Evolutionary conservation across 2,113 vertebrate genomes (phyloP).

Genomic region (Solea senegalensis): DNA sequence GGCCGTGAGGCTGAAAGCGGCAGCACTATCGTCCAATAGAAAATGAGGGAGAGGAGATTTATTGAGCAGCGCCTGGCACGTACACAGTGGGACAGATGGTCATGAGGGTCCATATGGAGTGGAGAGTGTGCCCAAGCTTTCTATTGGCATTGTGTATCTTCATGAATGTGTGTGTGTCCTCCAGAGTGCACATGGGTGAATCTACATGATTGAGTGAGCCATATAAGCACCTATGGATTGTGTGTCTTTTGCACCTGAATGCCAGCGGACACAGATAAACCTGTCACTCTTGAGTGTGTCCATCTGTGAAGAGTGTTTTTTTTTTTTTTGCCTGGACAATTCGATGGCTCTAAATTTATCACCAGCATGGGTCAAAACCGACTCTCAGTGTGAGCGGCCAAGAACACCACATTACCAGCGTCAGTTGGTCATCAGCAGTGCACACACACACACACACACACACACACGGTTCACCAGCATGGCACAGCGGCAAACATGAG

Average conservation of each 20-base stretch:
- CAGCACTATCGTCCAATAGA: conserved; percentile 39
- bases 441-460: conserved; percentile 13
- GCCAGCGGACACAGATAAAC: neutral
- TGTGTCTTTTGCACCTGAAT: conserved; percentile 13
- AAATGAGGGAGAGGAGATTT: conserved; percentile 40
- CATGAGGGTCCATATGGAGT: conserved; percentile 69
- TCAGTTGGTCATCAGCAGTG: conserved; percentile 47
- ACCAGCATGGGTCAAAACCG: conserved; percentile 55
- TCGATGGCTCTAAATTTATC: neutral
- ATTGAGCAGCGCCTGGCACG: conserved; percentile 62
- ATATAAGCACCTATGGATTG: conserved; percentile 36
- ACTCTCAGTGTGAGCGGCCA: conserved; percentile 62
- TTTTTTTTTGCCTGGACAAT: neutral
- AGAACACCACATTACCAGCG: conserved; percentile 52
- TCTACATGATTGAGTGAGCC: conserved; percentile 24
- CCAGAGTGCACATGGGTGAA: conserved; percentile 20
- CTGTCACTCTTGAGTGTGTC: neutral
- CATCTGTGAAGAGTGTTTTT: conserved; percentile 6
- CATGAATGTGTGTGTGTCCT: conserved; percentile 22
- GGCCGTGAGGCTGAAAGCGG: conserved; percentile 30
- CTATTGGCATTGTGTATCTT: conserved; percentile 46
- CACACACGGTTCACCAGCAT: conserved; percentile 40
- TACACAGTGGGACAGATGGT: conserved; percentile 72
- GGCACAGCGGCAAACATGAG: conserved; percentile 33
- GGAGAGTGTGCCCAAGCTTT: conserved; percentile 55